Evolutionary conservation across 2,113 vertebrate species (phyloP).

Genomic region (Hucho hucho): DNA sequence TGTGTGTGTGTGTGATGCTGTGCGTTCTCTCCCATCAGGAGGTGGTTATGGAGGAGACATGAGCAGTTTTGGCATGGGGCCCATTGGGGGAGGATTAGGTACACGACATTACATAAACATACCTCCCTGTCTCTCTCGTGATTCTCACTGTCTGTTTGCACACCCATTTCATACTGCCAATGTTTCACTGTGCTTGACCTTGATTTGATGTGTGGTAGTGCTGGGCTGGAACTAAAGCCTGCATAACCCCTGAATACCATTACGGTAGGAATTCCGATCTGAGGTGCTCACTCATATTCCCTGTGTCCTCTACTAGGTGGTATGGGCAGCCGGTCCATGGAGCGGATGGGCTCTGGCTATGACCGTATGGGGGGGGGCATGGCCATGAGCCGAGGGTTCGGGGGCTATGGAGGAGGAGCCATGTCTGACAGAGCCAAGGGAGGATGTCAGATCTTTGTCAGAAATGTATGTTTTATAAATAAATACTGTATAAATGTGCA

Average conservation of each 20-base stretch:
- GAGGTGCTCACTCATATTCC: slow-evolving; percentile 52
- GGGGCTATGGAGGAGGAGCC: slow-evolving; percentile 72
- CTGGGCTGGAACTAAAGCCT: not conserved
- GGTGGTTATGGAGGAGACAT: slow-evolving; percentile 90
- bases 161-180: too few species aligned
- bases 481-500: too few species aligned
- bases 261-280: slow-evolving; percentile 51
- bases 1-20: slow-evolving; percentile 9
- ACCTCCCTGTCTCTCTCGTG: too few species aligned
- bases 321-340: slow-evolving; percentile 89
- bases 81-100: slow-evolving; percentile 92
- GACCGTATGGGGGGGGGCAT: slow-evolving; percentile 90
- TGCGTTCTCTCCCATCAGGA: slow-evolving; percentile 74
- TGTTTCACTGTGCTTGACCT: too few species aligned
- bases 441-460: slow-evolving; percentile 97
- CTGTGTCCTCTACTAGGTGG: slow-evolving; percentile 64
- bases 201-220: not conserved
- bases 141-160: too few species aligned
- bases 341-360: slow-evolving; percentile 87
- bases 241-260: not conserved
- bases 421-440: slow-evolving; percentile 87
- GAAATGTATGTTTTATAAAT: slow-evolving; percentile 84
- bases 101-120: slow-evolving; percentile 61
- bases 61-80: slow-evolving; percentile 88
- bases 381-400: slow-evolving; percentile 88